phyloP scores from a whole-genome alignment of 2,113 vertebrate genomes.

The Toxotes chatareus region DNA sequence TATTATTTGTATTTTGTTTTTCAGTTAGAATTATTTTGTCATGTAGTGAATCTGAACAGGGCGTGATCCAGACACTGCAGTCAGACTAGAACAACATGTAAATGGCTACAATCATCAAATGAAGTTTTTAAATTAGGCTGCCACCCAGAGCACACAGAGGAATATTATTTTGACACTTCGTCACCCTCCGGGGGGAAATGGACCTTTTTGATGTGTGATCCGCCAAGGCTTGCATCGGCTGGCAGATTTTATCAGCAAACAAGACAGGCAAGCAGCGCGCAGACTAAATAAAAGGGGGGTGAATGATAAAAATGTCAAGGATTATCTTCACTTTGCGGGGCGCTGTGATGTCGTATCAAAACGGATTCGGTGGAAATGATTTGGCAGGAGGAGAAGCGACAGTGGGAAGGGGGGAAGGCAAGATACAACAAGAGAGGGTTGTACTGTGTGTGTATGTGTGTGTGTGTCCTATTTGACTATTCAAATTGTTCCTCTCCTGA shows the following conservation, averaged over 20 bases:
- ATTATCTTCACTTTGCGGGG: slow-evolving; percentile 81
- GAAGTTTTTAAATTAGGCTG: slow-evolving; percentile 79
- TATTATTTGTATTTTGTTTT: background rate
- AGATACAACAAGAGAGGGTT: slow-evolving; percentile 43
- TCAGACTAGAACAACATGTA: slow-evolving; percentile 36
- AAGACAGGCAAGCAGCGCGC: slow-evolving; percentile 76
- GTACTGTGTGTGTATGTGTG: slow-evolving; percentile 24
- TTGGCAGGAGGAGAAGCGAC: slow-evolving; percentile 76
- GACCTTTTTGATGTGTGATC: slow-evolving; percentile 86
- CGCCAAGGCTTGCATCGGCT: slow-evolving; percentile 75
- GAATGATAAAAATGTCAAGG: slow-evolving; percentile 84
- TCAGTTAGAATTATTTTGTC: background rate
- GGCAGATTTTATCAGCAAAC: slow-evolving; percentile 85
- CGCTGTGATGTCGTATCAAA: slow-evolving; percentile 82
- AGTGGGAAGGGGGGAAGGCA: slow-evolving; percentile 40
- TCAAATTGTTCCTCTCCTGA: slow-evolving; percentile 35
- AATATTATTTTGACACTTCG: slow-evolving; percentile 81
- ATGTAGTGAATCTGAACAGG: background rate
- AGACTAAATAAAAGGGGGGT: slow-evolving; percentile 81
- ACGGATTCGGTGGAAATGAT: slow-evolving; percentile 83
- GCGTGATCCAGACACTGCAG: slow-evolving; percentile 1
- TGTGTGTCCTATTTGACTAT: slow-evolving; percentile 43
- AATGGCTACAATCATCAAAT: slow-evolving; percentile 72
- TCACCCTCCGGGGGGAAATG: slow-evolving; percentile 70
- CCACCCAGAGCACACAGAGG: slow-evolving; percentile 78